Base-by-base conservation (phyloP, 2,888 invertebrate species). In the Campoletis raptor region DNA sequence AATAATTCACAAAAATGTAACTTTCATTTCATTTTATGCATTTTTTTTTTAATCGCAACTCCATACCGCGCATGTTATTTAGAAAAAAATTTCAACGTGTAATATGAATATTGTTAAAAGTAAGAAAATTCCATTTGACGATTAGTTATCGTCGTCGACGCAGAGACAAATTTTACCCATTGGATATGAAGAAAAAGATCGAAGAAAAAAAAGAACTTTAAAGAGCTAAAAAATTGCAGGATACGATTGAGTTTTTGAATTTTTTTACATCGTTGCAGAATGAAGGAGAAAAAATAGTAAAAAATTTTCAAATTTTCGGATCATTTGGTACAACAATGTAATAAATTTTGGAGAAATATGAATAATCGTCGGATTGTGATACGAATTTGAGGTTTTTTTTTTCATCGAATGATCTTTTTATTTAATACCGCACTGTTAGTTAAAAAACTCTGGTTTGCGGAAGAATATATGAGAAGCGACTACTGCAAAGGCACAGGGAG, bases 401-500 rank as follows among this genome's bases (percentile, higher is more conserved):
- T 64, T 73, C 54, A 64, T 45, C 37, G 36, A 36, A 77, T 30
- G 7, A 45, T 30, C 8, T 18, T 10, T 18, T 10, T 10, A 21
- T 36, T 21, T 37, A 10, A 36, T 21, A 37, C 21, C 67, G 8
- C 9, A 30, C n/a, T 40, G 37, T 21, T 67, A 15, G 45, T 36
- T 69, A 69, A 57, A 69, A 52, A 37, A 45, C 61, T 79, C 37
- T 69, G 24, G 66, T 61, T 79, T 21, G 67, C 74, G 79, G 77
- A 82, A 30, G 72, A 77, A 81, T 80, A 81, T 80, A n/a, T 64
- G 45, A 73, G 70, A 86, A 83, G 76, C 80, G 64, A 86, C 83
- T 86, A 83, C 81, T 83, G 83, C 81, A 77, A 80, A 86, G 69
- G 40, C 42, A 57, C 24, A 66, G 64, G 81, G 52, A 61, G 24